Conservation (phyloP, 2,113 vertebrate species). For the Aramus guarauna region DNA sequence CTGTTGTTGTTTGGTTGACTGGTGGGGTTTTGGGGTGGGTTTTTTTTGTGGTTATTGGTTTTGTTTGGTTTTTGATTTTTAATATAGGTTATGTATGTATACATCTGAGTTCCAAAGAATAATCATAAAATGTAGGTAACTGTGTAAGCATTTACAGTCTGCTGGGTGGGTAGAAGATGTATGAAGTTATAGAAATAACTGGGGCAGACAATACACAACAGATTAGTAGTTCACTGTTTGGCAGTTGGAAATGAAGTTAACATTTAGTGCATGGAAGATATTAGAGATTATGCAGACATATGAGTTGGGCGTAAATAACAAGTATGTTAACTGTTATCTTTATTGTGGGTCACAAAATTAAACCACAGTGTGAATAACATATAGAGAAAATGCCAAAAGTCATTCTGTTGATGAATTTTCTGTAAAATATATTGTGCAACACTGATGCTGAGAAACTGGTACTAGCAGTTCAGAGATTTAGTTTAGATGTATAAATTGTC, state of each 20-base stretch:
- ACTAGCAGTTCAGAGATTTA: neutral
- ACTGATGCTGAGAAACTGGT: neutral
- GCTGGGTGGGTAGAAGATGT: neutral
- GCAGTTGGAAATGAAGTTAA: neutral
- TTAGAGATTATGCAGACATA: neutral
- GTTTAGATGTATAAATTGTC: neutral
- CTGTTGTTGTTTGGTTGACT: neutral
- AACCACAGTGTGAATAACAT: neutral
- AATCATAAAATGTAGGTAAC: neutral
- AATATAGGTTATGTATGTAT: neutral
- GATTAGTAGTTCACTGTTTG: neutral
- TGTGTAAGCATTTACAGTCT: neutral
- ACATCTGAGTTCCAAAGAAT: neutral
- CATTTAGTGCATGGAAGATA: neutral
- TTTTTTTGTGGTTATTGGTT: fast-evolving
- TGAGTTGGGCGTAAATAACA: neutral
- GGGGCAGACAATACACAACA: neutral
- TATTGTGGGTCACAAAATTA: neutral
- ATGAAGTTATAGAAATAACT: neutral
- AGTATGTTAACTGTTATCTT: neutral
- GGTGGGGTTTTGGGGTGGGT: neutral
- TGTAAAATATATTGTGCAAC: neutral
- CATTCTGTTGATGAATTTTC: neutral
- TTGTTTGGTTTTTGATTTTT: neutral
- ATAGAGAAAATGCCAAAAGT: neutral